Base-by-base conservation (phyloP, 30 jellyfish, hydroid and myxozoan species). In the Hydra vulgaris region DNA sequence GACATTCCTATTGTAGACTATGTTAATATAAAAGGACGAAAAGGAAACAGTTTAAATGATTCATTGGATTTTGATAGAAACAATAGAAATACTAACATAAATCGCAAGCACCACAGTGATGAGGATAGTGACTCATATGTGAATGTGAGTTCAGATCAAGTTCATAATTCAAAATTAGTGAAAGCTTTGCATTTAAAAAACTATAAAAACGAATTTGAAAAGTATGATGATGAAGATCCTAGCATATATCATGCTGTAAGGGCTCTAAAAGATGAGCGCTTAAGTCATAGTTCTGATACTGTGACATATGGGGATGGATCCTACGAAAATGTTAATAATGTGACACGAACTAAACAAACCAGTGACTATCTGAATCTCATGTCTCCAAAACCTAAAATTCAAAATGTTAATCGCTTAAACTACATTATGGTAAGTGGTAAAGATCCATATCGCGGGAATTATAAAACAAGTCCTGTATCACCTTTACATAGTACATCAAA, bases 161-260 rank as follows among this genome's bases (percentile, higher is more conserved):
- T 84, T 53, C 78, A 73, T 70, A 80, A 83, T 20, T 77, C 84
- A 26, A 78, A 78, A 20, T 54, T 76, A 23, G 76, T 81, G 74
- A 56, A 85, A 55, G 94, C 97, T 23, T 72, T 89, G 84, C 80
- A 81, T 70, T 54, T 72, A 27, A 66, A 82, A 27, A 77, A 76
- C 69, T 85, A 86, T 54, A 78, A 78, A 17, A 78, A 78, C 53
- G 85, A 78, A 19, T 78, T 78, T 78, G 97, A 76, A 15, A 81
- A 89, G 79, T 89, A 89, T 54, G 97, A 89, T 77, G 89, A 81
- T 71, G 95, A 89, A 66, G 97, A 89, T 81, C 88, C 83, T 26
- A 84, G 76, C 15, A 89, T 89, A 66, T 89, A 89, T 66, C 97
- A 89, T 77, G 84, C 76, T 26, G 95, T 89, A 20, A 89, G 85